Base-by-base conservation (phyloP, 2,797 vertebrate genomes). In the Oceanodroma leucorhoa region DNA sequence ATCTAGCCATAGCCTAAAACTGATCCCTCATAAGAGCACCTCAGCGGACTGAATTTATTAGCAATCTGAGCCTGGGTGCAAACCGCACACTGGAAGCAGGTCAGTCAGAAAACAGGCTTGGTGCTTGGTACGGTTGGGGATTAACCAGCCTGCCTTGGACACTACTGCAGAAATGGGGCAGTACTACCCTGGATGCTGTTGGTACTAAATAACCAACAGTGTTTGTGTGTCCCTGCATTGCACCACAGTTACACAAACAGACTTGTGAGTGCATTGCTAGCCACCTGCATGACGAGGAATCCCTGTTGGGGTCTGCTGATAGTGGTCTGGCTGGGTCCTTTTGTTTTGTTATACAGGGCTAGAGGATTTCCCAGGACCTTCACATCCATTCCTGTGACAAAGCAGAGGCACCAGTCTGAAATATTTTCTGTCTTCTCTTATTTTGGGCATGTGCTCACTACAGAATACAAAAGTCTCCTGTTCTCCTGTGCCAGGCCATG, bases 281-380 rank as follows among this genome's bases (percentile, higher is more conserved):
- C 34, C 71, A 79, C 46, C 58, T 72, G 78, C 67, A 84, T 4
- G 54, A 76, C 36, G 36, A 75, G 29, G 10, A 32, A 24, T 13
- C 55, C 55, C 51, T 65, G 10, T 7, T 53, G 58, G 51, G 50
- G 22, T 85, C 64, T 61, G 50, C 54, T 36, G 14, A 38, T 2
- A 83, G 51, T 3, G 4, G 10, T 23, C 45, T 80, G 55, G 26
- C 50, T 89, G 57, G 71, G 29, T 90, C 45, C n/a, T 76, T 24
- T 9, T 95, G 77, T 57, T 95, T 81, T 70, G 32, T 94, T 62
- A 65, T 57, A 65, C n/a, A 29, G 40, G 40, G 15, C 18, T 75
- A 81, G 95, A 90, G 58, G 85, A 97, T 89, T 94, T 81, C 61
- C 75, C 71, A 81, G 71, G 93, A 85, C 14, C 86, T 72, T 94